phyloP scores from a whole-genome alignment of 2,888 invertebrate species.

The Paralinhomoeus sp. region DNA sequence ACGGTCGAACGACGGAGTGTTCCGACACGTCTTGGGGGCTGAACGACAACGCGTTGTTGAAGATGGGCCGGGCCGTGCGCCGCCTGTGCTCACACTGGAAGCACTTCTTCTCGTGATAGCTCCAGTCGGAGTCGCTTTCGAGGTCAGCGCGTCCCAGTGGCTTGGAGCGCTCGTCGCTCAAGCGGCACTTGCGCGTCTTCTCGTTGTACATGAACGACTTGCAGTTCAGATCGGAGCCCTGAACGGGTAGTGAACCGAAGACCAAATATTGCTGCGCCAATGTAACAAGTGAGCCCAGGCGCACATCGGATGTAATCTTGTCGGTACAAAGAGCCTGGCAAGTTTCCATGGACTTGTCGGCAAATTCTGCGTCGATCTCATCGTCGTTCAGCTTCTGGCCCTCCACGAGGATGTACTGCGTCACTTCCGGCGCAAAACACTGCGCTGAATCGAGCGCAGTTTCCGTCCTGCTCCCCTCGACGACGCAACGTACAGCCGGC shows the following conservation, averaged over 20 bases:
- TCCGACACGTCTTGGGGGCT: constrained; percentile 23
- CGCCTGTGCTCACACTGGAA: constrained; percentile 18
- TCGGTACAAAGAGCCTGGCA: too few relatives aligned
- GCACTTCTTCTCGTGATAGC: constrained; percentile 25
- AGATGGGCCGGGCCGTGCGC: too few relatives aligned
- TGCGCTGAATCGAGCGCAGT: too few relatives aligned
- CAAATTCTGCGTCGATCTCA: too few relatives aligned
- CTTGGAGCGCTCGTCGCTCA: constrained; percentile 21
- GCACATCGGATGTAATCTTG: too few relatives aligned
- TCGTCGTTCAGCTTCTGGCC: constrained; percentile 17
- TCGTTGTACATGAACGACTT: constrained; percentile 25
- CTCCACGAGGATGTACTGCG: constrained; percentile 23
- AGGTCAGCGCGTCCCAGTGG: constrained; percentile 21
- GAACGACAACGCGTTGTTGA: too few relatives aligned
- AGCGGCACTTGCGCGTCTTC: constrained; percentile 15
- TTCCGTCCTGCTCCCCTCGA: too few relatives aligned
- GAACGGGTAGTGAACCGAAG: too few relatives aligned
- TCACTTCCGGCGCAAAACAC: constrained; percentile 23
- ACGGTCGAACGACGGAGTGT: constrained; percentile 19
- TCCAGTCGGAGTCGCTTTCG: constrained; percentile 15
- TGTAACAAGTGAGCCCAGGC: too few relatives aligned
- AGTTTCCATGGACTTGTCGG: too few relatives aligned
- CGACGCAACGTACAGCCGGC: constrained; percentile 23
- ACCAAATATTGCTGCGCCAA: too few relatives aligned
- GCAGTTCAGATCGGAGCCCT: constrained; percentile 24